Percentiles rank a stretch among this genome's conserved stretches.
These are phyloP conservation scores for Drosophila imparisetae DNA, from an alignment of 2,888 invertebrate species.

Conservation along the genomic window DNA sequence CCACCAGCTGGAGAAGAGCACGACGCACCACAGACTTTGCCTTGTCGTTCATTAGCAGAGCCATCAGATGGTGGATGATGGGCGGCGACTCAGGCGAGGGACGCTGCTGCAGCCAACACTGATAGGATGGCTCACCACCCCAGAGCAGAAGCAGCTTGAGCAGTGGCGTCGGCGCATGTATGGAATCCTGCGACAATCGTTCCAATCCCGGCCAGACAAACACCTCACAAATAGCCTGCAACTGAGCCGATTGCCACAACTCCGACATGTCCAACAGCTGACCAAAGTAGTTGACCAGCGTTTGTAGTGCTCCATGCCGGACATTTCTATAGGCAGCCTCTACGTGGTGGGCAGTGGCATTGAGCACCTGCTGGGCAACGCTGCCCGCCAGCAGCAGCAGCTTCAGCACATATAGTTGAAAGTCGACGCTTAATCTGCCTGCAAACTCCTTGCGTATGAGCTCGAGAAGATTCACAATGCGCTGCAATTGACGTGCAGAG, in stretches of 20 bases:
- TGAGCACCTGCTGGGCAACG: constrained; percentile 87
- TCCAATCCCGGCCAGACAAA: constrained; percentile 92
- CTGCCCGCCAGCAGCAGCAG: constrained; percentile 90
- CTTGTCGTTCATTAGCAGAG: constrained; percentile 89
- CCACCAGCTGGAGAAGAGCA: constrained; percentile 90
- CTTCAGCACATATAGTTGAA: constrained; percentile 89
- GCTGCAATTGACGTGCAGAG: constrained; percentile 90
- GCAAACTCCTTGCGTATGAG: constrained; percentile 93
- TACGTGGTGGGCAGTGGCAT: constrained; percentile 71
- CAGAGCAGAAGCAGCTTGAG: constrained; percentile 92
- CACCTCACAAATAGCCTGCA: constrained; percentile 90
- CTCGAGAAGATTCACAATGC: constrained; percentile 90
- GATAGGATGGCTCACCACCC: constrained; percentile 92
- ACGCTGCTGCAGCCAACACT: constrained; percentile 88
- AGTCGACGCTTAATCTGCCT: constrained; percentile 88
- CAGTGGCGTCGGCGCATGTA: constrained; percentile 92
- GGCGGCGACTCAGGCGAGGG: constrained; percentile 85
- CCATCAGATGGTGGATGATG: constrained; percentile 88
- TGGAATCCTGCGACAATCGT: constrained; percentile 91
- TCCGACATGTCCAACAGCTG: constrained; percentile 88
- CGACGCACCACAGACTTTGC: constrained; percentile 88
- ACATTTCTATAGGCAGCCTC: constrained; percentile 88
- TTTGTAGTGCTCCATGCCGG: constrained; percentile 87
- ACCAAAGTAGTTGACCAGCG: constrained; percentile 90
- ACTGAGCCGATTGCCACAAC: constrained; percentile 89